Evolutionary conservation across 92 coral and sea anemone species (phyloP), one percentile per base, ranked within the genome.

Genomic region (Epizoanthus ramosus): DNA sequence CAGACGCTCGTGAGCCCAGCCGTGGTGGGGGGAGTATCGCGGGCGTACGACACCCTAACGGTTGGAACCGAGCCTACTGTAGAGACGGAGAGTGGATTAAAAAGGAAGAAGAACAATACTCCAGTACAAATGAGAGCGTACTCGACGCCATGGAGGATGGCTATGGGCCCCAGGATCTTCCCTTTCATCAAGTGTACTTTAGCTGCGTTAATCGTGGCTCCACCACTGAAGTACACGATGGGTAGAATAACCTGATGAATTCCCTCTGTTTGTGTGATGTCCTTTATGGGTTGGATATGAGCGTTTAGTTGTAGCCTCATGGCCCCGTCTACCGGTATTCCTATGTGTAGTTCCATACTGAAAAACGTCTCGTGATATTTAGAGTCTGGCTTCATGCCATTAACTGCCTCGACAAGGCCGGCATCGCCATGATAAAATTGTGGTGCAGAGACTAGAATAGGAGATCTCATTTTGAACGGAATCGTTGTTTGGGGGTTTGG

Each of bases 401-500:
- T 57, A 6, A 92, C 91, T n/a, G 74, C 86, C 17, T 82, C 81
- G 28, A 89, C 85, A 69, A 94, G 88, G n/a, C 59, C 43, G 8
- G 87, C 85, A 66, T 92, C 98, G 17, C 97, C 98, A 23, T 88
- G 91, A 75, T 90, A 90, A 80, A 94, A 94, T 70, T 94, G 98
- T 10, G 98, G 98, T 54, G 92, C 86, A 6, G 98, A 94, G 15
- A 93, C 83, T 14, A 94, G 89, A n/a, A 94, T 89, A 3, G 92
- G 97, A 84, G 17, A 83, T 68, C 57, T 74, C 74, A 43, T 71
- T 63, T 12, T 90, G 84, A 74, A 74, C 14, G 64, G 90, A 43
- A 73, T 81, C 22, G 59, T 60, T 24, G 76, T 77, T 81, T 67
- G 43, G 75, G 73, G 37, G 39, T 79, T 84, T 14, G 79, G 86